Percentiles rank a stretch among this genome's conserved stretches.
Evolutionary conservation across 2,113 vertebrate genomes (phyloP).

Genomic region (Muntiacus muntjak): DNA sequence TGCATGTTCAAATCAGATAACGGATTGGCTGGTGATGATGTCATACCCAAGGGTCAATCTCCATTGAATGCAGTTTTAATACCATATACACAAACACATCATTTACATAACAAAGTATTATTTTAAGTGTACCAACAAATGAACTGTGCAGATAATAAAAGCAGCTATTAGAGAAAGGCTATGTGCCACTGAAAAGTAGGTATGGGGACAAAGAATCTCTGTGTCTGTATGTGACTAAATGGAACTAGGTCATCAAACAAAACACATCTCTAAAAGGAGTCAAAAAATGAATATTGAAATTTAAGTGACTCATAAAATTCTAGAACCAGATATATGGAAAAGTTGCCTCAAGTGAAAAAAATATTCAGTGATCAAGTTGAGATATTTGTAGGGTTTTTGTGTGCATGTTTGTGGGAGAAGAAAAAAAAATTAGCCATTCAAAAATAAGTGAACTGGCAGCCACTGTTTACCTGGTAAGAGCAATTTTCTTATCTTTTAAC

Average conservation of each 20-base stretch:
- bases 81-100: conserved; percentile 41
- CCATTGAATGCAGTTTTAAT: conserved; percentile 73
- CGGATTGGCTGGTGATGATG: conserved; percentile 78
- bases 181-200: conserved; percentile 49
- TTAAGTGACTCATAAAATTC: conserved; percentile 33
- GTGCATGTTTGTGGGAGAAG: not conserved
- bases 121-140: conserved; percentile 23
- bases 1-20: conserved; percentile 57
- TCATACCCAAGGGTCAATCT: conserved; percentile 76
- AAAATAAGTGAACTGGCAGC: not conserved
- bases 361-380: not conserved
- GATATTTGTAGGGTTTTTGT: not conserved
- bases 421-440: not conserved
- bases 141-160: conserved; percentile 49
- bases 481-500: not conserved
- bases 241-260: conserved; percentile 57
- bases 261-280: conserved; percentile 40
- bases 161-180: conserved; percentile 68
- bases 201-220: conserved; percentile 6
- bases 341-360: not conserved
- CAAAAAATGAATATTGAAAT: conserved; percentile 62
- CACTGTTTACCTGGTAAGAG: not conserved
- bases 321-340: not conserved
- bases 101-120: conserved; percentile 50
- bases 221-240: conserved; percentile 30